Evolutionary conservation across 1,140 invertebrate genomes (phyloP).

Genomic region (Coptotermes formosanus): DNA sequence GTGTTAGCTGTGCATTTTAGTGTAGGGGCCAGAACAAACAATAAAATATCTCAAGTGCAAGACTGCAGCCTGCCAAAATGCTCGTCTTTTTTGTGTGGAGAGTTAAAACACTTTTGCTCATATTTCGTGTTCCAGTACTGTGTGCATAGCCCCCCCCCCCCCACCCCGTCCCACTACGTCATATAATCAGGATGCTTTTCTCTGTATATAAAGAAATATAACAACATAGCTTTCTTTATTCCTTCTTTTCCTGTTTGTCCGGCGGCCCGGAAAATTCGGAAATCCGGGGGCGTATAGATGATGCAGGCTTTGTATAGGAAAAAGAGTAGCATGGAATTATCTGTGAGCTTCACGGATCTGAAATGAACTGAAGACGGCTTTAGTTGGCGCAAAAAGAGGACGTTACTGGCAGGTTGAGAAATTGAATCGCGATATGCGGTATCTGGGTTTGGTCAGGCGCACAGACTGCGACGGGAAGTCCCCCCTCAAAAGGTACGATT

Average conservation of each 20-base stretch:
- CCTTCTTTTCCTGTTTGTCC: not conserved
- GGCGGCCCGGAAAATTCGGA: not conserved
- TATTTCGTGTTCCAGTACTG: too few species aligned
- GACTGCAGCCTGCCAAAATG: too few species aligned
- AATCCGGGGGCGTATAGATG: not conserved
- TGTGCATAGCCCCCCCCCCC: too few species aligned
- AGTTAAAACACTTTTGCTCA: too few species aligned
- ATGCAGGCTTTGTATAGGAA: not conserved
- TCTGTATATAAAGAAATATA: conserved; percentile 11
- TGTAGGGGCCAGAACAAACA: too few species aligned
- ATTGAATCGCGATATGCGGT: not conserved
- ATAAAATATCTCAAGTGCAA: too few species aligned
- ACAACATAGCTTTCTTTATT: conserved; percentile 4
- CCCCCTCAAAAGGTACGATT: too few species aligned
- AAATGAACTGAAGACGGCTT: not conserved
- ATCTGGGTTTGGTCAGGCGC: not conserved
- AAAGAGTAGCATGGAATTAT: not conserved
- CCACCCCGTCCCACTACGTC: not conserved
- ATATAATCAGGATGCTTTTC: not conserved
- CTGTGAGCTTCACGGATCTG: not conserved
- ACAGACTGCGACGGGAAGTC: too few species aligned
- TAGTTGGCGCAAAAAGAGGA: not conserved
- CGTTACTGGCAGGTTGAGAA: not conserved
- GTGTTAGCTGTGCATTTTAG: too few species aligned
- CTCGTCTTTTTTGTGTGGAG: too few species aligned